A percentile compares a stretch with the other conserved stretches of the same genome.
phyloP scores from a whole-genome alignment of 2,888 invertebrate species.

The Tachina grossa region DNA sequence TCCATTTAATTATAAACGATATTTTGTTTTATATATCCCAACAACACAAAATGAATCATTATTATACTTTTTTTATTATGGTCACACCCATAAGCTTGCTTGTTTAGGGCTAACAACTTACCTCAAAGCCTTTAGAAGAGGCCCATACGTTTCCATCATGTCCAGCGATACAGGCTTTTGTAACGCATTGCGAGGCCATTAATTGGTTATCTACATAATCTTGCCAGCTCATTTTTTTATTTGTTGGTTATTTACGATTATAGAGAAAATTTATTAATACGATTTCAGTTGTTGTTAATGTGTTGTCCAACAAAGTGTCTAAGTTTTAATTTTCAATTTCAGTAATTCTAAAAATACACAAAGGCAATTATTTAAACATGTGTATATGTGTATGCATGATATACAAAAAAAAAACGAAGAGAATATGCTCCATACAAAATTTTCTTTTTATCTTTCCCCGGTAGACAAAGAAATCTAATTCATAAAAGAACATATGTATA shows the following conservation, averaged over 20 bases:
- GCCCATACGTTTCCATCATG: constrained; percentile 98
- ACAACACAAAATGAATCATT: constrained; percentile 38
- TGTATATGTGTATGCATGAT: background rate
- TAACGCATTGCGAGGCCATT: constrained; percentile 96
- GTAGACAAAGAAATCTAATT: constrained; percentile 7
- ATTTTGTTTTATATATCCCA: constrained; percentile 4
- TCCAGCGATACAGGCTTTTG: constrained; percentile 97
- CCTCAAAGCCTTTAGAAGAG: constrained; percentile 96
- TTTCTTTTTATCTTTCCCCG: constrained; percentile 19
- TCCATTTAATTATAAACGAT: background rate
- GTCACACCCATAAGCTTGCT: constrained; percentile 65
- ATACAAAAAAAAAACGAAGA: constrained; percentile 56
- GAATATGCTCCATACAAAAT: constrained; percentile 42
- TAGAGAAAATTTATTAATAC: constrained; percentile 41
- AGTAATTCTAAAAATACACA: constrained; percentile 54
- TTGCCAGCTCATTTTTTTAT: constrained; percentile 94
- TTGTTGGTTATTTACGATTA: constrained; percentile 54
- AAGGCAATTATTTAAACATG: constrained; percentile 9
- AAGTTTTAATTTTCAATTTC: background rate
- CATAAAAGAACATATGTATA: constrained; percentile 2
- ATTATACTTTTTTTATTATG: constrained; percentile 33
- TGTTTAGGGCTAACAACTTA: constrained; percentile 84
- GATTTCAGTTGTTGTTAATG: constrained; percentile 33
- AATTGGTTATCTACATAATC: constrained; percentile 99
- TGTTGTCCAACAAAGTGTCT: constrained; percentile 26